Percentiles rank a stretch among this genome's conserved stretches.
These are phyloP conservation scores for Pogonophryne albipinna DNA, from an alignment of 2,797 vertebrate genomes.

Conservation along the genomic window DNA sequence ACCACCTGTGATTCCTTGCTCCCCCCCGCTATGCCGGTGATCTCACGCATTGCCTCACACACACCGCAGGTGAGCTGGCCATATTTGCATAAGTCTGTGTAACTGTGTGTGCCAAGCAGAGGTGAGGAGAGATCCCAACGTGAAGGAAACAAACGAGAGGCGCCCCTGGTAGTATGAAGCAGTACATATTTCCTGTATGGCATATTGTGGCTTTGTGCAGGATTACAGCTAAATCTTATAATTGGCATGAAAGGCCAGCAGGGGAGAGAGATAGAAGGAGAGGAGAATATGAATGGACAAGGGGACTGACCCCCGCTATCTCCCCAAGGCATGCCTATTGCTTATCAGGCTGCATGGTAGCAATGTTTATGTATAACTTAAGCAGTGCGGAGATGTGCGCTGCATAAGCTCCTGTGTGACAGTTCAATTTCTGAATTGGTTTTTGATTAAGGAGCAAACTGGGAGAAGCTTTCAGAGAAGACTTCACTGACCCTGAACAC, in stretches of 20 bases:
- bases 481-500: constrained; percentile 33
- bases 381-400: constrained; percentile 63
- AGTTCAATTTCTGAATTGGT: constrained; percentile 76
- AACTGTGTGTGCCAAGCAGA: constrained; percentile 57
- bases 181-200: constrained; percentile 66
- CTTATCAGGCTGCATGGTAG: constrained; percentile 76
- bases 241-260: constrained; percentile 83
- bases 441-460: constrained; percentile 69
- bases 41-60: constrained; percentile 58
- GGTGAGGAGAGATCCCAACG: constrained; percentile 63
- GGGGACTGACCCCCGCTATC: constrained; percentile 80
- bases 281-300: constrained; percentile 75
- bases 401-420: constrained; percentile 73
- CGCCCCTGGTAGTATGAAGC: constrained; percentile 56
- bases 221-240: constrained; percentile 84
- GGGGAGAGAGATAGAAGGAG: constrained; percentile 50
- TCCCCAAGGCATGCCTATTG: constrained; percentile 68
- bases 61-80: constrained; percentile 67
- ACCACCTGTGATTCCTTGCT: constrained; percentile 55
- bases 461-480: constrained; percentile 39
- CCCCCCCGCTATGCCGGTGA: constrained; percentile 55
- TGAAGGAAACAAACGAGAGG: constrained; percentile 40
- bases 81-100: constrained; percentile 77
- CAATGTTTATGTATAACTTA: constrained; percentile 82
- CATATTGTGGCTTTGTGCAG: constrained; percentile 72